A percentile compares a stretch with the other conserved stretches of the same genome.
Evolutionary conservation across 1,140 invertebrate genomes (phyloP).

Genomic region (Saxidomus purpurata): DNA sequence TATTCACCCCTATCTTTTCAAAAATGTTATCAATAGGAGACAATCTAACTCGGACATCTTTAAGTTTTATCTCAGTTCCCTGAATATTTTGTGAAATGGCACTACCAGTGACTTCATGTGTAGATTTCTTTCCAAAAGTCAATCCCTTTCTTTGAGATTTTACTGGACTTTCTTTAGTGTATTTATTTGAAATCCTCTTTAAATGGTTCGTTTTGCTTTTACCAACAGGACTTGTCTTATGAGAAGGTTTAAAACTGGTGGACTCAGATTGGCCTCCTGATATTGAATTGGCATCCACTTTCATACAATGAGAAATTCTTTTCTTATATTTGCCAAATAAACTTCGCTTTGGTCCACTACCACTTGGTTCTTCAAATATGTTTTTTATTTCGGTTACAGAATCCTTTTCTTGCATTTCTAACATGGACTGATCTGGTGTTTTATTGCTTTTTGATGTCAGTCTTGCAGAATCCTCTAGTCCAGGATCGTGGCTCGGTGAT

Average conservation of each 20-base stretch:
- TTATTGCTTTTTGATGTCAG: background rate
- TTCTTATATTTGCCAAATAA: slow-evolving; percentile 9
- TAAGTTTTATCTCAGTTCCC: background rate
- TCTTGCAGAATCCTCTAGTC: background rate
- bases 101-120: background rate
- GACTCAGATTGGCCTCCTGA: background rate
- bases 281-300: background rate
- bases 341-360: background rate
- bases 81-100: background rate
- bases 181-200: background rate
- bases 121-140: background rate
- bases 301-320: background rate
- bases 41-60: background rate
- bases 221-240: background rate
- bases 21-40: slow-evolving; percentile 13
- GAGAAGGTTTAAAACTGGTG: background rate
- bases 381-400: background rate
- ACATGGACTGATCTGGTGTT: background rate
- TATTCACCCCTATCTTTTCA: background rate
- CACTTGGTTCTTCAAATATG: background rate
- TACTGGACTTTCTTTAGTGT: background rate
- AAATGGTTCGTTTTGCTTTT: background rate
- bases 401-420: background rate
- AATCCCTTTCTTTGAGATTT: background rate
- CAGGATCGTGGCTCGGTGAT: background rate